Evolutionary conservation across 2,113 vertebrate genomes (phyloP).

Genomic region (Regulus satrapa): DNA sequence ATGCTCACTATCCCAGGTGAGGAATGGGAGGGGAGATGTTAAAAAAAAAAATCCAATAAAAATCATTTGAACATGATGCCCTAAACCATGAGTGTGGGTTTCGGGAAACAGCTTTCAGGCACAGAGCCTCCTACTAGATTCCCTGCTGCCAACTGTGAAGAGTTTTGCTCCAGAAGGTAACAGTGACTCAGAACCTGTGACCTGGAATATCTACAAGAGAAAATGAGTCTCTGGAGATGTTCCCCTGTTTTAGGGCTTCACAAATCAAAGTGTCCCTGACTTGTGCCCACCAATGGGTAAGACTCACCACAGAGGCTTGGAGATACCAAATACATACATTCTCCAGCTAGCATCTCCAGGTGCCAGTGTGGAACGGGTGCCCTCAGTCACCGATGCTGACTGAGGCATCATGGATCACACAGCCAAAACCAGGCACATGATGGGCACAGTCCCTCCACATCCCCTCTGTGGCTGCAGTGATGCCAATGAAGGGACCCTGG

Average conservation of each 20-base stretch:
- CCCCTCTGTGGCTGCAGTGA: not conserved
- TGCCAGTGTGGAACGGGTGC: not conserved
- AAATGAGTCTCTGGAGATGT: not conserved
- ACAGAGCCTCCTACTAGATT: conserved; percentile 1
- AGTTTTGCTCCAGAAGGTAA: conserved; percentile 17
- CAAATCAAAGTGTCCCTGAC: not conserved
- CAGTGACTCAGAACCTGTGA: not conserved
- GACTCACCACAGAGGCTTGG: not conserved
- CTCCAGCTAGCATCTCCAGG: not conserved
- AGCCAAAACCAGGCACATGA: not conserved
- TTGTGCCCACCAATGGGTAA: fast-evolving
- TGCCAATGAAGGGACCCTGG: not conserved
- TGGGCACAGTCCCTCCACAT: not conserved
- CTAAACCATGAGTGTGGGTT: not conserved
- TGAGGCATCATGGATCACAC: not conserved
- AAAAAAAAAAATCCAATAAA: not conserved
- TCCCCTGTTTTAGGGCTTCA: not conserved
- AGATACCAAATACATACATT: fast-evolving
- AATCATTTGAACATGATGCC: not conserved
- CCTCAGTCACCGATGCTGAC: not conserved
- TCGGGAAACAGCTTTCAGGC: not conserved
- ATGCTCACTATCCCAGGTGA: not conserved
- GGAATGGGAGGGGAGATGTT: not conserved
- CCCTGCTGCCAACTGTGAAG: not conserved
- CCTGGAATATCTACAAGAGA: not conserved